Evolutionary conservation across 2,888 invertebrate genomes (phyloP).

Genomic region (Ditula angustiorana): DNA sequence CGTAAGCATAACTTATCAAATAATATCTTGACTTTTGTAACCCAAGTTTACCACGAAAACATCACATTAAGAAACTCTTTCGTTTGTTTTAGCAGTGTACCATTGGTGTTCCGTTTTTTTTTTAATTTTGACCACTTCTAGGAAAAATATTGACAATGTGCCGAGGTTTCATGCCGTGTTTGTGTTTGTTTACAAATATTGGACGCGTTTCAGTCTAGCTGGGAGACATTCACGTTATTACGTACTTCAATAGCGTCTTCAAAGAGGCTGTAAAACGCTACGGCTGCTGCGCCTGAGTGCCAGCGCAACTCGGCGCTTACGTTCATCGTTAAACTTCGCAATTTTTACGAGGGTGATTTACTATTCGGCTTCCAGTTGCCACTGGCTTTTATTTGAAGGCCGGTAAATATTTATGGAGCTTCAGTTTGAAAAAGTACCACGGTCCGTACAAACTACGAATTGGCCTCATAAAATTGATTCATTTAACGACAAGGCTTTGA

Average conservation of each 20-base stretch:
- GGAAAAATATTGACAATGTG: conserved; percentile 44
- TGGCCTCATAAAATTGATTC: conserved; percentile 26
- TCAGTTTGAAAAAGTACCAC: conserved; percentile 3
- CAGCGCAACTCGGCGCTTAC: conserved; percentile 8
- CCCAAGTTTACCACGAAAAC: too few relatives aligned
- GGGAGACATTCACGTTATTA: conserved; percentile 46
- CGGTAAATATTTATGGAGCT: conserved; percentile 30
- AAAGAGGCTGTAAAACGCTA: conserved; percentile 42
- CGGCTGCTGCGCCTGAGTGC: conserved; percentile 27
- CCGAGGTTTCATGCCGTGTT: conserved; percentile 52
- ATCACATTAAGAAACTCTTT: neutral
- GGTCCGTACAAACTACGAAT: conserved; percentile 19
- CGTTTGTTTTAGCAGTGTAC: neutral
- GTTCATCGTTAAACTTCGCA: conserved; percentile 33
- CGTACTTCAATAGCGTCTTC: conserved; percentile 22
- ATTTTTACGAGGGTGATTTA: conserved; percentile 33
- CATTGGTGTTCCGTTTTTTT: neutral
- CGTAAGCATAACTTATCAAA: too few relatives aligned
- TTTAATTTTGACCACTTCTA: conserved; percentile 20
- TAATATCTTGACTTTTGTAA: too few relatives aligned
- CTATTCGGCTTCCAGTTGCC: conserved; percentile 15
- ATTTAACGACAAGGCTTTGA: conserved; percentile 17
- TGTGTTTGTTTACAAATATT: conserved; percentile 65
- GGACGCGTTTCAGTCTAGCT: conserved; percentile 40
- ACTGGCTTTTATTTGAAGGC: conserved; percentile 26